Evolutionary conservation across 2,113 vertebrate genomes (phyloP), one percentile per base, ranked within the genome.

Genomic region (Cheirogaleus medius): DNA sequence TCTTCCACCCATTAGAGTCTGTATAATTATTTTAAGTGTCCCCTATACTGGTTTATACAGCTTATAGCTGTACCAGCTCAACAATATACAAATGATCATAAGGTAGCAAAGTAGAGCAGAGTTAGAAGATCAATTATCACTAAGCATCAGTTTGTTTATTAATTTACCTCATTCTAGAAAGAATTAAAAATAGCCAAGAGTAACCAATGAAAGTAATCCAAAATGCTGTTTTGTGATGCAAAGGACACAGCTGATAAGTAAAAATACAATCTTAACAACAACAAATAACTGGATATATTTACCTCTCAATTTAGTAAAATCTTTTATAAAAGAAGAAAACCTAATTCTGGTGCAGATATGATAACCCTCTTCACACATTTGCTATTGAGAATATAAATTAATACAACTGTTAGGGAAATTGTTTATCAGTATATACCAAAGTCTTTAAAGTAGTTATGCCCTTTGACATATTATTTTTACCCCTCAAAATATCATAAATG

Each of bases 401-500:
- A 21, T 71, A 21, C 13, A 66, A 12, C 6, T 83, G 10, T 92
- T 71, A 63, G 15, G 32, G 78, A 88, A 87, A 74, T 14, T 66
- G 1, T 56, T 88, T 78, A 25, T 39, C 17, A 37, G 5, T 90
- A 80, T 56, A 8, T 76, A 85, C 27, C 23, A 54, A 95, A 78
- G 17, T 78, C 25, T 90, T 90, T 37, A 86, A 87, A 34, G 8
- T 58, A 52, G 12, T 42, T 90, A 39, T n/a, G 5, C 4, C 25
- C 77, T 94, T 80, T 71, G 66, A 68, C 3, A 54, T 39, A 78
- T 74, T 74, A n/a, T 92, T 80, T 85, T 78, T 20, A 83, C 15
- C 56, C 27, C 47, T 96, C 60, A 96, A 86, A 95, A 86, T 93
- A 95, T 37, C 63, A 82, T 54, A 82, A 95, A 29, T 76, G 3